Evolutionary conservation across 2,888 invertebrate species (phyloP), one percentile per base, ranked within the genome.

Genomic region (Callimorpha dominula): DNA sequence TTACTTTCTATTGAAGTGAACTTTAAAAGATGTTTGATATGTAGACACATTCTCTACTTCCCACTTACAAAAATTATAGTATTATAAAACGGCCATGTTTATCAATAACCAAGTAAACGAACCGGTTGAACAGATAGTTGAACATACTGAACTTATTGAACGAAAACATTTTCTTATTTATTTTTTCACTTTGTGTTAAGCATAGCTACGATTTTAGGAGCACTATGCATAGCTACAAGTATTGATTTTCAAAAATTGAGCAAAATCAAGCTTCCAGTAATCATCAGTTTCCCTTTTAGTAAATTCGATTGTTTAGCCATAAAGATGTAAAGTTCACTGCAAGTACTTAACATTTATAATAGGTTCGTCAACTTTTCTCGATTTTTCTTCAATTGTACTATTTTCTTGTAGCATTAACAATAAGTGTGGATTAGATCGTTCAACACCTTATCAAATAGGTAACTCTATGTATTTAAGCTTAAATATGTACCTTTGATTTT

Each of bases 1-100:
- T 81, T 83, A 83, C 63, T 65, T 42, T 68, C 78, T 85, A 83
- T 80, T 83, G 80, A 83, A 83, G 84, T 83, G 75, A 77, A 77
- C 57, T 78, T 74, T 76, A 75, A 75, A 77, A 62, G 71, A 79
- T 81, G 70, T 62, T 72, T 83, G 83, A 83, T 83, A 83, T 83
- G 83, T 83, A 76, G 75, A 79, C 76, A 76, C 78, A 67, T 75
- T 72, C 64, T 70, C 71, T 57, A 66, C 50, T 67, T 75, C 43
- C 71, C 68, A 68, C 15, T 66, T 60, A 5, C 68, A 31, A 60
- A 31, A 60, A 60, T 60, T 14, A 60, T 60, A 31, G 31, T 11
- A 57, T 9, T 17, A 17, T 17, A 54, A n/a, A 52, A n/a, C 8
- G 4, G 20, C n/a, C n/a, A n/a, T 54, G 31, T 31, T 31, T 31